Percentiles rank a stretch among this genome's conserved stretches.
These are phyloP conservation scores for Xiphydria camelus DNA, from an alignment of 2,888 invertebrate species.

Conservation along the genomic window DNA sequence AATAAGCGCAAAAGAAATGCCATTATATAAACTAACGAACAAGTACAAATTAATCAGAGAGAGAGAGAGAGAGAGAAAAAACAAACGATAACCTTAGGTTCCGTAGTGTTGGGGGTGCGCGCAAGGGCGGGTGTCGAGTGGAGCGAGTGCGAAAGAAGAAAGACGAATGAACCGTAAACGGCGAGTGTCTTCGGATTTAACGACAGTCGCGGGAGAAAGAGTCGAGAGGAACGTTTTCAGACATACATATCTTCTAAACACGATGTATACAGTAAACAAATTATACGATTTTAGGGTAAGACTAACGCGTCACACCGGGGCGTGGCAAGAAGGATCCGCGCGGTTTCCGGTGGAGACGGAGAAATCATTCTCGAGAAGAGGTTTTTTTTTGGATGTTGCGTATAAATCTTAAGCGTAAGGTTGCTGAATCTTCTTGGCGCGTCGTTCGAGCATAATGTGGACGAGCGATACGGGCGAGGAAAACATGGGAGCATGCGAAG, in stretches of 20 bases:
- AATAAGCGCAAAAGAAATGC: slow-evolving; percentile 40
- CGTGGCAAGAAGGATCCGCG: no score
- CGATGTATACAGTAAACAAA: slow-evolving; percentile 54
- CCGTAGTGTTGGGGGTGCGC: slow-evolving; percentile 34
- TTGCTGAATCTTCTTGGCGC: slow-evolving; percentile 9
- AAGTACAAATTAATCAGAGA: slow-evolving; percentile 56
- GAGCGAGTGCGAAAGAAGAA: slow-evolving; percentile 7
- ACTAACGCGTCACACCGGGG: slow-evolving; percentile 1
- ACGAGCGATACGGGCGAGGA: no score
- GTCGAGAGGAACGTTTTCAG: slow-evolving; percentile 27
- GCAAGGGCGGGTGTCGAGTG: slow-evolving; percentile 16
- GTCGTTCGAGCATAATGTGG: slow-evolving; percentile 38
- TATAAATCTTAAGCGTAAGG: slow-evolving; percentile 17
- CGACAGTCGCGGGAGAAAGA: slow-evolving; percentile 17
- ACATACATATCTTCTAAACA: slow-evolving; percentile 56
- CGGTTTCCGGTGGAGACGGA: no score
- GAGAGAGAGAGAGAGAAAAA: slow-evolving; percentile 21
- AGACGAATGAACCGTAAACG: slow-evolving; percentile 8
- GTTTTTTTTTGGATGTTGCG: slow-evolving; percentile 18
- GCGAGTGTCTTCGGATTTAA: slow-evolving; percentile 18
- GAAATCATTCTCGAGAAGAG: background rate
- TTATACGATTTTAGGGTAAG: slow-evolving; percentile 51
- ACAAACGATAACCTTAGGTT: slow-evolving; percentile 42
- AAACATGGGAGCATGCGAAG: no score
- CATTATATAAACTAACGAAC: slow-evolving; percentile 54